A percentile compares a stretch with the other conserved stretches of the same genome.
phyloP scores from a whole-genome alignment of 1,140 invertebrate genomes.

The Copidosoma floridanum region DNA sequence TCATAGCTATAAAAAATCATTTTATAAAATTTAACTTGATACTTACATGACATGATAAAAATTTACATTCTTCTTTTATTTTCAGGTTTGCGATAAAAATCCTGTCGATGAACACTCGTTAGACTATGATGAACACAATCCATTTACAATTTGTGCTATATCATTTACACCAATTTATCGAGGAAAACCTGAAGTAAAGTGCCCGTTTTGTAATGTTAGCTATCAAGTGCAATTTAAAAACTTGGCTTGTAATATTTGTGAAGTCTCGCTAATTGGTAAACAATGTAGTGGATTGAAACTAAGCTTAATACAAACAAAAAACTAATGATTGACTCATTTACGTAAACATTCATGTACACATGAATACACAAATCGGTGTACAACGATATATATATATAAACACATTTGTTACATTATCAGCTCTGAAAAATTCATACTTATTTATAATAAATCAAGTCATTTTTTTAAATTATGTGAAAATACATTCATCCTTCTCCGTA shows the following conservation, averaged over 20 bases:
- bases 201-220: constrained; percentile 87
- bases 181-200: constrained; percentile 93
- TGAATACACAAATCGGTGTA: too few relatives aligned
- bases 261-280: constrained; percentile 88
- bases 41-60: neutral
- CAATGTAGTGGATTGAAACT: constrained; percentile 85
- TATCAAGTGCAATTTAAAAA: constrained; percentile 89
- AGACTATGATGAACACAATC: constrained; percentile 97
- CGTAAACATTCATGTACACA: too few relatives aligned
- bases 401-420: too few relatives aligned
- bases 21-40: neutral
- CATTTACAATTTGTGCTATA: constrained; percentile 90
- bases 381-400: too few relatives aligned
- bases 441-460: too few relatives aligned
- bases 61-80: constrained; percentile 27
- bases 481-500: too few relatives aligned
- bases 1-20: too few relatives aligned
- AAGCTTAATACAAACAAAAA: constrained; percentile 57
- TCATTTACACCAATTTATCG: constrained; percentile 92
- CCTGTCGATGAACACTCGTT: constrained; percentile 85
- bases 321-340: too few relatives aligned
- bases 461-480: too few relatives aligned
- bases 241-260: constrained; percentile 80
- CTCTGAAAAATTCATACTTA: too few relatives aligned
- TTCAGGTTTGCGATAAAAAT: constrained; percentile 87